Evolutionary conservation across 2,113 vertebrate genomes (phyloP).

Genomic region (Orcinus orca): DNA sequence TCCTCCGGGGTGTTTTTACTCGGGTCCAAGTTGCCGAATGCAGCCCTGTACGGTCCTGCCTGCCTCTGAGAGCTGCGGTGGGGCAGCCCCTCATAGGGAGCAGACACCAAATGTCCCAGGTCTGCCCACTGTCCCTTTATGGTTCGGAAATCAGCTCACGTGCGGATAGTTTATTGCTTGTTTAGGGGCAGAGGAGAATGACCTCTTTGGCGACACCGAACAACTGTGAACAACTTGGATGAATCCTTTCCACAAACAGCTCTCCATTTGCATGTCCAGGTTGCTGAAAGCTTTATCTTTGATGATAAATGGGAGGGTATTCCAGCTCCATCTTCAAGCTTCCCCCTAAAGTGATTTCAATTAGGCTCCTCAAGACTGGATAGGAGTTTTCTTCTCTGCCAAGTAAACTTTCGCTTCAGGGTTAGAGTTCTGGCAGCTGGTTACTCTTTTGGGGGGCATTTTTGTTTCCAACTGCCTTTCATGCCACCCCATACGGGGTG

Average conservation of each 20-base stretch:
- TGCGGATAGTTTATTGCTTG: conserved; percentile 68
- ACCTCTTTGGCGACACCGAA: conserved; percentile 65
- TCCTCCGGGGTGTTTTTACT: neutral
- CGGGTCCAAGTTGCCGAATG: neutral
- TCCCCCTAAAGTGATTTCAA: conserved; percentile 17
- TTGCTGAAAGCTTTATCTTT: conserved; percentile 71
- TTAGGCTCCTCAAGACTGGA: conserved; percentile 46
- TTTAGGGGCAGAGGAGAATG: conserved; percentile 63
- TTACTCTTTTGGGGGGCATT: conserved; percentile 6
- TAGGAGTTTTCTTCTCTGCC: conserved; percentile 35
- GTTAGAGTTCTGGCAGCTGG: neutral
- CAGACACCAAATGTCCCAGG: conserved; percentile 10
- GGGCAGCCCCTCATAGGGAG: neutral
- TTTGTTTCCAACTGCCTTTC: neutral
- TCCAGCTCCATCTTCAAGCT: conserved; percentile 42
- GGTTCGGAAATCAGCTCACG: conserved; percentile 64
- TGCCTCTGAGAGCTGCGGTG: neutral
- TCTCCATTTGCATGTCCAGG: conserved; percentile 67
- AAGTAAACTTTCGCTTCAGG: conserved; percentile 49
- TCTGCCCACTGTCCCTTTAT: conserved; percentile 67
- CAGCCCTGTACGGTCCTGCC: neutral
- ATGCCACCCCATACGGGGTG: neutral
- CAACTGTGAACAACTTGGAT: conserved; percentile 66
- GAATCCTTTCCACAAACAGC: conserved; percentile 76
- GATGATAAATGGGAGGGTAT: conserved; percentile 43